Conservation (phyloP, 1,140 invertebrate species). For the Brachionus angularis region DNA sequence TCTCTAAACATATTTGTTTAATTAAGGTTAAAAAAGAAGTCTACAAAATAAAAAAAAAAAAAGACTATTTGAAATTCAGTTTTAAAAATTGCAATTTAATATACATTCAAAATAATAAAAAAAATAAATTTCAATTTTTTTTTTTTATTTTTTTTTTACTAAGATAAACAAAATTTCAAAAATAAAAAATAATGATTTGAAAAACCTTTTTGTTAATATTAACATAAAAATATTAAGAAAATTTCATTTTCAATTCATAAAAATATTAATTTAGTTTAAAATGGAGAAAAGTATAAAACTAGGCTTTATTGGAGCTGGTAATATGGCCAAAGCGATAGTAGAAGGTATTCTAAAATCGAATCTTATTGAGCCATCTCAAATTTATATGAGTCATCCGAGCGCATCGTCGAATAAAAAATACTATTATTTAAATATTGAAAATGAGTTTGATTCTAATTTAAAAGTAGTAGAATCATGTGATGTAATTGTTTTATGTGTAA, state of each 20-base stretch:
- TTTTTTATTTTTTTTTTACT: too few relatives aligned
- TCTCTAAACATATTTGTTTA: too few relatives aligned
- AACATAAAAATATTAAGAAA: neutral
- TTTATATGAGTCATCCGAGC: constrained; percentile 32
- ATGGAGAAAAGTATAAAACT: constrained; percentile 28
- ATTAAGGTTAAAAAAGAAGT: too few relatives aligned
- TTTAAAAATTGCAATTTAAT: too few relatives aligned
- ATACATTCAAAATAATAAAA: too few relatives aligned
- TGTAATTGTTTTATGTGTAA: constrained; percentile 81
- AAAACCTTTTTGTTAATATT: too few relatives aligned
- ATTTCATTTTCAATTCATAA: neutral
- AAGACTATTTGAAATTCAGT: too few relatives aligned
- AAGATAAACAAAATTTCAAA: too few relatives aligned
- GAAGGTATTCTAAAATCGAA: neutral
- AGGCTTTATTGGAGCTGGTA: constrained; percentile 42
- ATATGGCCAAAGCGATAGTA: constrained; percentile 36
- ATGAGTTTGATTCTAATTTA: constrained; percentile 71
- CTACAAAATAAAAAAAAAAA: too few relatives aligned
- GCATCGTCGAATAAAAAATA: neutral
- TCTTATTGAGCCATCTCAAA: constrained; percentile 1
- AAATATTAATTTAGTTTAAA: neutral
- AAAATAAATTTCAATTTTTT: too few relatives aligned
- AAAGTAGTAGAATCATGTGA: constrained; percentile 75
- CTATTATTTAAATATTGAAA: constrained; percentile 57
- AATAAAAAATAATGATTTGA: too few relatives aligned